Conservation (phyloP, 1,140 invertebrate genomes). For the Telenomus remus region DNA sequence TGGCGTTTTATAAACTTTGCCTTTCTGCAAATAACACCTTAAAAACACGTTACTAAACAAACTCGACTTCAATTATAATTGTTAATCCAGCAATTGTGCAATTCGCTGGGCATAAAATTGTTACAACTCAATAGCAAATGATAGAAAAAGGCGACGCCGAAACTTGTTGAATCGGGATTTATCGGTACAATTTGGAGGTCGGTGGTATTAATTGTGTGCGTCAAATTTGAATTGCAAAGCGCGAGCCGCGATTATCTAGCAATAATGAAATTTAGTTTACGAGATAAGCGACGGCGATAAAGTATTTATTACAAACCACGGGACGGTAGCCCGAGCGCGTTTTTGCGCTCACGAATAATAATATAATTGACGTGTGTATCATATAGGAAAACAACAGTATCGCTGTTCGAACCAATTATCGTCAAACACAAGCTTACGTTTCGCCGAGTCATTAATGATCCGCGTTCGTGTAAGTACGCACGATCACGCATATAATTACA, state of each 20-base stretch:
- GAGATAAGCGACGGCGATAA: slow-evolving; percentile 38
- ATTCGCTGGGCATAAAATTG: no score
- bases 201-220: slow-evolving; percentile 26
- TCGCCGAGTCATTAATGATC: slow-evolving; percentile 59
- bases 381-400: slow-evolving; percentile 51
- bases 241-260: slow-evolving; percentile 22
- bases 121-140: slow-evolving; percentile 11
- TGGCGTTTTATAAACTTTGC: no score
- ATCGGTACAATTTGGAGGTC: slow-evolving; percentile 12
- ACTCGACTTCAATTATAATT: no score
- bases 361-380: slow-evolving; percentile 58
- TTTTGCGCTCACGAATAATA: not conserved
- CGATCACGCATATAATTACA: slow-evolving; percentile 59
- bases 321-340: slow-evolving; percentile 22
- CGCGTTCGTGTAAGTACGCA: slow-evolving; percentile 50
- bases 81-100: no score
- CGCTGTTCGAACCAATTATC: slow-evolving; percentile 51
- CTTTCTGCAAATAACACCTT: no score
- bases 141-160: not conserved
- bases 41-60: no score
- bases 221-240: slow-evolving; percentile 45
- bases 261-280: slow-evolving; percentile 51
- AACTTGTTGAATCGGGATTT: slow-evolving; percentile 16
- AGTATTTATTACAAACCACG: slow-evolving; percentile 37
- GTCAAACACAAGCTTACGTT: slow-evolving; percentile 45